phyloP scores from a whole-genome alignment of 2,888 invertebrate genomes.

The Germaria angustata region DNA sequence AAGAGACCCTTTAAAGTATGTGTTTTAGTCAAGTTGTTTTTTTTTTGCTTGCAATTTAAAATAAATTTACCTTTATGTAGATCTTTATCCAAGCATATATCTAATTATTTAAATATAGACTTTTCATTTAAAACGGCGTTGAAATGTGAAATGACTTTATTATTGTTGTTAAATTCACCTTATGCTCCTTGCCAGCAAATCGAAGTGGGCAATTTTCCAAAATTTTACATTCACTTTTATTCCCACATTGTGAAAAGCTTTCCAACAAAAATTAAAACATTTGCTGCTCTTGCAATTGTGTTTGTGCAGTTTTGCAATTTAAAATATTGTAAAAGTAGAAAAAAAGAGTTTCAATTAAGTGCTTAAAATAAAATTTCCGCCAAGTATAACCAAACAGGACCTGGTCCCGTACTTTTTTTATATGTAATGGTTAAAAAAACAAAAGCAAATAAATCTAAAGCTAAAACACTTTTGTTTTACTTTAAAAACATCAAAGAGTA shows the following conservation, averaged over 20 bases:
- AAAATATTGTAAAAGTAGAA: slow-evolving; percentile 34
- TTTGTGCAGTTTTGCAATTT: not conserved
- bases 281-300: not conserved
- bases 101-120: slow-evolving; percentile 33
- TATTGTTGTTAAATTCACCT: slow-evolving; percentile 18
- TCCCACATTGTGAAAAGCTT: not conserved
- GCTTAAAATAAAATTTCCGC: slow-evolving; percentile 63
- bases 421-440: not conserved
- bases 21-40: too few relatives aligned
- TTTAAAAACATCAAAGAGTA: not conserved
- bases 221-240: not conserved
- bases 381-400: slow-evolving; percentile 15
- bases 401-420: not conserved
- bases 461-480: slow-evolving; percentile 28
- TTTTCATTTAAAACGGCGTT: slow-evolving; percentile 9
- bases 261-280: slow-evolving; percentile 50
- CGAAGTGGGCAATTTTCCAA: slow-evolving; percentile 60
- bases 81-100: slow-evolving; percentile 2
- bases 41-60: not conserved
- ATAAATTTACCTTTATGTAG: not conserved
- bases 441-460: not conserved
- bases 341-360: slow-evolving; percentile 63
- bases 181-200: not conserved
- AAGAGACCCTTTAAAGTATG: too few relatives aligned
- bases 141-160: slow-evolving; percentile 51